Conservation (phyloP, 2,888 invertebrate species). For the Adelphocoris suturalis region DNA sequence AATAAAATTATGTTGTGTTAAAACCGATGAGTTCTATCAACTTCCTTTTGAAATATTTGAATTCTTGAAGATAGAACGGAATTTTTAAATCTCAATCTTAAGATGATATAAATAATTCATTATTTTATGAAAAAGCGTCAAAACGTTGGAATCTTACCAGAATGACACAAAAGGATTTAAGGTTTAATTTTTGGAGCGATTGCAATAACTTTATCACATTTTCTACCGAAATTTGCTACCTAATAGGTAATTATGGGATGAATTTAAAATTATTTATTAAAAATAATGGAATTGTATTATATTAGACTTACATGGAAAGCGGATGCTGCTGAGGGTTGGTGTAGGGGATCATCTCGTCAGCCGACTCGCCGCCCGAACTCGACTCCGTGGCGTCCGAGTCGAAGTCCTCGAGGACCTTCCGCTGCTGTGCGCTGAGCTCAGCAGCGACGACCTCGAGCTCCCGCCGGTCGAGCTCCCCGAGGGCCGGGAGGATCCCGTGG, state of each 20-base stretch:
- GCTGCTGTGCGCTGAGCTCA: constrained; percentile 86
- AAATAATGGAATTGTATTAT: background rate
- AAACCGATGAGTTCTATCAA: no score
- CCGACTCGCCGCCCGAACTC: constrained; percentile 96
- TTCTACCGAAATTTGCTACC: background rate
- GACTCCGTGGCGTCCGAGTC: constrained; percentile 97
- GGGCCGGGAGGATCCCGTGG: constrained; percentile 74
- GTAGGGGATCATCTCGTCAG: constrained; percentile 91
- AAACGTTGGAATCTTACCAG: no score
- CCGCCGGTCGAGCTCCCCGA: constrained; percentile 77
- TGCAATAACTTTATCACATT: background rate
- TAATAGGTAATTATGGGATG: background rate
- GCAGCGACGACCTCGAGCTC: constrained; percentile 87
- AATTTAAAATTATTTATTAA: no score
- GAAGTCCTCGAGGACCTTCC: constrained; percentile 86
- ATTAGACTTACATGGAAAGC: constrained; percentile 87
- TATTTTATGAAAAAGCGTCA: no score
- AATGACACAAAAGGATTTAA: no score
- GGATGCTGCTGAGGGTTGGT: constrained; percentile 86
- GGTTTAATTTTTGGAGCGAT: no score
- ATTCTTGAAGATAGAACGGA: no score
- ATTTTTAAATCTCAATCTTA: no score
- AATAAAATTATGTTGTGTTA: no score
- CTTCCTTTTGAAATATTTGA: no score
- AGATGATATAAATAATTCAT: no score